A percentile compares a stretch with the other conserved stretches of the same genome.
Conservation (phyloP, 2,113 vertebrate genomes). For the Anarhynchus alexandrinus region DNA sequence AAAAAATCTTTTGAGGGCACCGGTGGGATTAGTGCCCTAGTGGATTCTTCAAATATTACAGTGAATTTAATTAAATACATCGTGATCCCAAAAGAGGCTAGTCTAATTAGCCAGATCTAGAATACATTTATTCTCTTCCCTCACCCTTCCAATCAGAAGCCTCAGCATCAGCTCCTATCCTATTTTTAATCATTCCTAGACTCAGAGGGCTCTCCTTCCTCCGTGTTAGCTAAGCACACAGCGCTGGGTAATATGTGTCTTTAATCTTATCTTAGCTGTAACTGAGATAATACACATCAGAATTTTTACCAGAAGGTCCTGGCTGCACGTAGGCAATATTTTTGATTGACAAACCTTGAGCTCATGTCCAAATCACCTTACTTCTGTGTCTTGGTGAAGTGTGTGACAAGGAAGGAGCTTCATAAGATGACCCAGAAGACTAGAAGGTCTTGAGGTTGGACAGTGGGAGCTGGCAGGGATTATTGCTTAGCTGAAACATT, state of each 20-base stretch:
- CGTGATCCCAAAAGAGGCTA: constrained; percentile 73
- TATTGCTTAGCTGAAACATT: not conserved
- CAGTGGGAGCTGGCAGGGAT: not conserved
- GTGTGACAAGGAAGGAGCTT: not conserved
- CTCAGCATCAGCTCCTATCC: constrained; percentile 53
- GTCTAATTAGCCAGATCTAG: constrained; percentile 80
- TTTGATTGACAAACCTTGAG: constrained; percentile 41
- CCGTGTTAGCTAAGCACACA: constrained; percentile 1
- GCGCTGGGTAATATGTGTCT: constrained; percentile 52
- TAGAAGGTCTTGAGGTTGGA: not conserved
- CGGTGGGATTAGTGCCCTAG: constrained; percentile 71
- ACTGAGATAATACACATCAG: constrained; percentile 33
- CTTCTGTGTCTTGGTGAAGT: not conserved
- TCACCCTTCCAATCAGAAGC: constrained; percentile 67
- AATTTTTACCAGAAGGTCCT: constrained; percentile 22
- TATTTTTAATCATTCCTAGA: constrained; percentile 59
- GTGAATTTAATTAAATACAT: constrained; percentile 82
- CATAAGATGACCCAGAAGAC: not conserved
- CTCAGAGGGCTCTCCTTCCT: constrained; percentile 54
- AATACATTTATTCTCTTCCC: constrained; percentile 74
- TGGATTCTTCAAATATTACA: constrained; percentile 77
- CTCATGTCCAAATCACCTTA: not conserved
- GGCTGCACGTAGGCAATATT: constrained; percentile 24
- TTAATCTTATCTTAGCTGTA: constrained; percentile 65
- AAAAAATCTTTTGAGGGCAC: constrained; percentile 62